Evolutionary conservation across 1,140 invertebrate genomes (phyloP), one percentile per base, ranked within the genome.

Genomic region (Galendromus occidentalis): DNA sequence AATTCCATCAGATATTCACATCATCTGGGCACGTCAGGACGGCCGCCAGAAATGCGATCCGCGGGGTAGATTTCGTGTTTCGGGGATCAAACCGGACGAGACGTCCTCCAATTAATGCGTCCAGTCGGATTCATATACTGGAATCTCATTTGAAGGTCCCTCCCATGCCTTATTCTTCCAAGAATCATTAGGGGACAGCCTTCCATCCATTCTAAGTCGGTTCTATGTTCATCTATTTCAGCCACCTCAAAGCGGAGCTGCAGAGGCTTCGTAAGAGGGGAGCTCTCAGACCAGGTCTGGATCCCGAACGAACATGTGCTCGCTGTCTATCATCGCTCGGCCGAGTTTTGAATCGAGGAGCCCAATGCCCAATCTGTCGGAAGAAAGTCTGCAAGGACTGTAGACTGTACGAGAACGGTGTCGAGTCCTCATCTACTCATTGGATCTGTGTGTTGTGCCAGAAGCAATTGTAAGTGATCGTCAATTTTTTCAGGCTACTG

Each of bases 381-480:
- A 77, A 82, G 71, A 79, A 82, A 69, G 84, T 86, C 30, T 86
- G 85, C 76, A 84, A 85, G 73, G 80, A 80, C 70, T 86, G 85
- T 73, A 79, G 85, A 45, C 81, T 84, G 71, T 81, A 82, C 69
- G 78, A 78, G 28, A 76, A 76, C 44, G 74, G 74, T 33, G 65
- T 44, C 4, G 14, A 25, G 47, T 41, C 44, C 65, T 2, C 65
- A 64, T 67, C 42, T 65, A 79, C 80, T 64, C 82, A 85, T 71
- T 86, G 85, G 85, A 78, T 86, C 59, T 86, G 85, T 74, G 78
- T 80, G 65, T 80, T 85, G 69, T 87, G 85, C 75, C 79, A 84
- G 72, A 86, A 85, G 76, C 81, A 84, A 74, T 81, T 83, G 85
- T 86, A 77, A 85, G 84, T 14, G 25, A 17, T 9, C 25, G 33